A percentile compares a stretch with the other conserved stretches of the same genome.
These are phyloP conservation scores for Pachyrhynchus sulphureomaculatus DNA, from an alignment of 1,140 invertebrate species.

Conservation along the genomic window DNA sequence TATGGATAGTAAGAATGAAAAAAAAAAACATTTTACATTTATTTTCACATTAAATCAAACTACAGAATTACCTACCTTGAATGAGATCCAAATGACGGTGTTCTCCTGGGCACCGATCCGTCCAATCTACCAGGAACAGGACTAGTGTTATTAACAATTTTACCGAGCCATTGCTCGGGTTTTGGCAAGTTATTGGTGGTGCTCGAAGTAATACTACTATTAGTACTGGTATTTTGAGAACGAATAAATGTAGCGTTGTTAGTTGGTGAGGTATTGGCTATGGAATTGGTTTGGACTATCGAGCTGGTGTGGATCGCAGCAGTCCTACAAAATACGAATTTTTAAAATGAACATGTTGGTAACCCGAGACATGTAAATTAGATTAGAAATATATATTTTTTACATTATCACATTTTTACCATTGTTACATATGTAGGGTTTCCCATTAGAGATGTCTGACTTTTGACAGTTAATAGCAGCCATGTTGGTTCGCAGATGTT, in stretches of 20 bases:
- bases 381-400: too few relatives aligned
- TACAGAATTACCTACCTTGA: constrained; percentile 48
- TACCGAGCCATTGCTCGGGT: constrained; percentile 77
- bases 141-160: constrained; percentile 62
- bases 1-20: too few relatives aligned
- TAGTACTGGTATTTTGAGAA: constrained; percentile 6
- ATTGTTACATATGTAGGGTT: too few relatives aligned
- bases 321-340: constrained; percentile 8
- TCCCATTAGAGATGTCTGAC: too few relatives aligned
- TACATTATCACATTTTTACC: too few relatives aligned
- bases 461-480: too few relatives aligned
- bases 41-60: too few relatives aligned
- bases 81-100: constrained; percentile 60
- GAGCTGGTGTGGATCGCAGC: constrained; percentile 16
- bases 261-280: constrained; percentile 8
- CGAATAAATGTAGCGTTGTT: constrained; percentile 1
- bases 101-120: constrained; percentile 51
- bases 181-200: constrained; percentile 59
- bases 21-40: too few relatives aligned
- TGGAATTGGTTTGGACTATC: constrained; percentile 22
- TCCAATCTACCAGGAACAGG: constrained; percentile 47
- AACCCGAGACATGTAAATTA: too few relatives aligned
- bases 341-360: too few relatives aligned
- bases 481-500: too few relatives aligned
- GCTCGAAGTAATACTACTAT: constrained; percentile 39